Evolutionary conservation across 2,888 invertebrate species (phyloP).

Genomic region (Stenchaetothrips biformis): DNA sequence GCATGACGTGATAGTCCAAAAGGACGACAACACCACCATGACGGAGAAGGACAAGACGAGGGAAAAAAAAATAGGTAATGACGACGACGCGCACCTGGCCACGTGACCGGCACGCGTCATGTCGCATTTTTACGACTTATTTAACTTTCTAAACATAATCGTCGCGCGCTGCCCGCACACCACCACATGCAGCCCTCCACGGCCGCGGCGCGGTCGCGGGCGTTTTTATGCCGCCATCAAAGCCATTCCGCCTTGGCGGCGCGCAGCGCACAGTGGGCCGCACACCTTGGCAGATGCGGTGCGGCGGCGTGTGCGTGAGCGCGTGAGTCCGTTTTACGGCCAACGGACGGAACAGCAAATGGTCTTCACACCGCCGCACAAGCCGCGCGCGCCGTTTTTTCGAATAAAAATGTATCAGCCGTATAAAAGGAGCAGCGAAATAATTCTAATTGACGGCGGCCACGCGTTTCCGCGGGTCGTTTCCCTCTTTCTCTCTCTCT

Average conservation of each 20-base stretch:
- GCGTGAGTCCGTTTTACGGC: background rate
- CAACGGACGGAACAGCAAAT: background rate
- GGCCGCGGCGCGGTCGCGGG: too few species aligned
- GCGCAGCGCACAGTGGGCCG: too few species aligned
- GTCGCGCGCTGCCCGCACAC: background rate
- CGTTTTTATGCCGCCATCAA: background rate
- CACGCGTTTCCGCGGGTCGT: too few species aligned
- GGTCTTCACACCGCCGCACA: too few species aligned
- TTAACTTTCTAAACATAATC: background rate
- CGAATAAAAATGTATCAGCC: too few species aligned
- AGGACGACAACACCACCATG: background rate
- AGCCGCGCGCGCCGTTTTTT: too few species aligned
- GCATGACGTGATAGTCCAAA: too few species aligned
- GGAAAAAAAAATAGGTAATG: background rate
- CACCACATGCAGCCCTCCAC: background rate
- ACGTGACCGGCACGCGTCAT: background rate
- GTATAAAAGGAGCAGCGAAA: too few species aligned
- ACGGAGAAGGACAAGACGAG: background rate
- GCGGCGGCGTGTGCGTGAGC: background rate
- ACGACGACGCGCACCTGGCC: too few species aligned
- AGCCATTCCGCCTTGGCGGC: background rate
- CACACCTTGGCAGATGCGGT: too few species aligned
- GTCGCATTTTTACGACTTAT: slow-evolving; percentile 1
- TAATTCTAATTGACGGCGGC: too few species aligned
- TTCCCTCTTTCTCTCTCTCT: too few species aligned